Percentiles rank a stretch among this genome's conserved stretches.
phyloP scores from a whole-genome alignment of 2,113 vertebrate species.

The Vulpes ferrilata region DNA sequence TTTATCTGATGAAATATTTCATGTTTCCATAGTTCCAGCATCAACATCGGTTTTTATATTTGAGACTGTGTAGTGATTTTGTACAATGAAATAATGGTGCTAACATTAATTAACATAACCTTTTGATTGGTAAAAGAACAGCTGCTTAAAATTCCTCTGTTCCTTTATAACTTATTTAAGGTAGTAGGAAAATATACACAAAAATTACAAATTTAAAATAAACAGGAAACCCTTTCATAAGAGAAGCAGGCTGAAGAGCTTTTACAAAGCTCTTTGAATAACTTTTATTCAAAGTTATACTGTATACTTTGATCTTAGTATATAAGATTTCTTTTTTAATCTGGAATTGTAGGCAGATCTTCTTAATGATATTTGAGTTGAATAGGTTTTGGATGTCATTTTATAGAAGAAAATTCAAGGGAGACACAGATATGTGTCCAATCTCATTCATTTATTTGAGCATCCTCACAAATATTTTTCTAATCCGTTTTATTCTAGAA shows the following conservation, averaged over 20 bases:
- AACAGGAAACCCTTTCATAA: not conserved
- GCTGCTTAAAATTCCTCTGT: not conserved
- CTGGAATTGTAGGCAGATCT: not conserved
- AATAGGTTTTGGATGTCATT: not conserved
- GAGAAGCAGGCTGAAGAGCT: not conserved
- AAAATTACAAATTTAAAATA: not conserved
- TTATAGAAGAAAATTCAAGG: not conserved
- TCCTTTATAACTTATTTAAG: not conserved
- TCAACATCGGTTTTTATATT: not conserved
- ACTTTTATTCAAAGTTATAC: not conserved
- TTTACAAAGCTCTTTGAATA: too few species aligned
- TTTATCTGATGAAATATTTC: not conserved
- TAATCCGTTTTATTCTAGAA: not conserved
- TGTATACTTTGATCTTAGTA: not conserved
- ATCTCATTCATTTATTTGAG: not conserved
- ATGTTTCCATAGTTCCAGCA: not conserved
- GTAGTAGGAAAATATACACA: not conserved
- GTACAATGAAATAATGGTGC: not conserved
- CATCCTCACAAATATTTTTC: slow-evolving; percentile 4
- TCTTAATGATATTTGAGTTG: not conserved
- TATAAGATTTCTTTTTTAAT: not conserved
- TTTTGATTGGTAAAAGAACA: not conserved
- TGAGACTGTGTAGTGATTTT: not conserved
- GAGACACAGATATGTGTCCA: not conserved
- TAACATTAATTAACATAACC: not conserved